A percentile compares a stretch with the other conserved stretches of the same genome.
phyloP scores from a whole-genome alignment of 2,113 vertebrate species.

The Machaerirhynchus nigripectus region DNA sequence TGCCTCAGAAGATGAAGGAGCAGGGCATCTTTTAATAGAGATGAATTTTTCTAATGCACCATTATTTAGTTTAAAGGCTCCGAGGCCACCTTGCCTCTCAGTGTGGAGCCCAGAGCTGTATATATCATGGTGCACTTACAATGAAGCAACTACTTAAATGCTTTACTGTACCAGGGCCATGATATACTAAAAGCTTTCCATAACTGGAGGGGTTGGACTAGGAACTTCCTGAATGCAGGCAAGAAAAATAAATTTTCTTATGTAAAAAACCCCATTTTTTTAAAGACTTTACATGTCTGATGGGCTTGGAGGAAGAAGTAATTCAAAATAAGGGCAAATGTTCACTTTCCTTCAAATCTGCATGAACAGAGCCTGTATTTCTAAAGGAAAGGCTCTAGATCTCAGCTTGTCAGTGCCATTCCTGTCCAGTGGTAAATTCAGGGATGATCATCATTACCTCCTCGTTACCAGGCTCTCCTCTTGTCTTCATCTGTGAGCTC shows the following conservation, averaged over 20 bases:
- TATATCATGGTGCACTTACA: neutral
- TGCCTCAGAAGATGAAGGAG: neutral
- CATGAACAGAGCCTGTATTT: neutral
- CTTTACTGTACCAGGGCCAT: neutral
- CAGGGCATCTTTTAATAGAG: rapidly evolving
- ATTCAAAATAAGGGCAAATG: neutral
- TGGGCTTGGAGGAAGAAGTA: neutral
- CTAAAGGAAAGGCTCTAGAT: neutral
- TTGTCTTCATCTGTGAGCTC: neutral
- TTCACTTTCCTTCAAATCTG: neutral
- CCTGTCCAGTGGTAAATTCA: neutral
- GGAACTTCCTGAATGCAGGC: neutral
- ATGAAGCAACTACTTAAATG: neutral
- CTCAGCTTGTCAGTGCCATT: neutral
- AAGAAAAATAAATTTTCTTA: neutral
- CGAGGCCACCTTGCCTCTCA: neutral
- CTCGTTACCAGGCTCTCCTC: neutral
- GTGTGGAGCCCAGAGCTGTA: neutral
- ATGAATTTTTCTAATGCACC: neutral
- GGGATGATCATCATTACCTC: neutral
- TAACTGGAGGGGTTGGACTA: neutral
- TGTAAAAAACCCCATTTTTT: neutral
- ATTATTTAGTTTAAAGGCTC: neutral
- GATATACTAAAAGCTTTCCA: neutral
- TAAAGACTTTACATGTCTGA: neutral